These are phyloP conservation scores for Drosophila colorata DNA, from an alignment of 2,888 invertebrate genomes.

Conservation along the genomic window DNA sequence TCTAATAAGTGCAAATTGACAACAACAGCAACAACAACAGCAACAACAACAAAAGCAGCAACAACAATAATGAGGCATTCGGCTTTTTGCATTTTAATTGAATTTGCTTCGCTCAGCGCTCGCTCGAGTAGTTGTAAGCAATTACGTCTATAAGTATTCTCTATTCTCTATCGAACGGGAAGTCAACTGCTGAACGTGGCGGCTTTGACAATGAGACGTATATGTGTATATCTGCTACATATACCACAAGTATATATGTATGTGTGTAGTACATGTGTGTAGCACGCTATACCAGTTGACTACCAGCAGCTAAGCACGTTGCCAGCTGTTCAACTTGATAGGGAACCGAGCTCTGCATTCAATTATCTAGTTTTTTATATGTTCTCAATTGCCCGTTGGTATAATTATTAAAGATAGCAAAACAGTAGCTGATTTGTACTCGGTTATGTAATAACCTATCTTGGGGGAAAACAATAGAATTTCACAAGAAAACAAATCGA, in stretches of 20 bases:
- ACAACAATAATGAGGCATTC: conserved; percentile 21
- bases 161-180: conserved; percentile 63
- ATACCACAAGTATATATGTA: conserved; percentile 21
- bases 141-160: conserved; percentile 28
- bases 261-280: no score
- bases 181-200: conserved; percentile 61
- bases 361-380: conserved; percentile 22
- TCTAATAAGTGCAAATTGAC: conserved; percentile 70
- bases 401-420: conserved; percentile 6
- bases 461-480: not conserved
- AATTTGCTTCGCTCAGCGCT: conserved; percentile 35
- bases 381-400: conserved; percentile 3
- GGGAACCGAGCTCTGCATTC: conserved; percentile 4
- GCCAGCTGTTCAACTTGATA: conserved; percentile 3
- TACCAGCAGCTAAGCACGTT: conserved; percentile 28
- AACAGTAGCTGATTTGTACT: conserved; percentile 1
- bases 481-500: not conserved
- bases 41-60: conserved; percentile 19
- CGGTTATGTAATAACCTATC: not conserved
- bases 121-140: conserved; percentile 30
- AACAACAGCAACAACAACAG: conserved; percentile 40
- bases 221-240: conserved; percentile 9
- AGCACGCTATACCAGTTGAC: not conserved
- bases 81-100: conserved; percentile 75
- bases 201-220: conserved; percentile 39